Base-by-base conservation (phyloP, 1,140 invertebrate genomes). In the Homarus americanus region DNA sequence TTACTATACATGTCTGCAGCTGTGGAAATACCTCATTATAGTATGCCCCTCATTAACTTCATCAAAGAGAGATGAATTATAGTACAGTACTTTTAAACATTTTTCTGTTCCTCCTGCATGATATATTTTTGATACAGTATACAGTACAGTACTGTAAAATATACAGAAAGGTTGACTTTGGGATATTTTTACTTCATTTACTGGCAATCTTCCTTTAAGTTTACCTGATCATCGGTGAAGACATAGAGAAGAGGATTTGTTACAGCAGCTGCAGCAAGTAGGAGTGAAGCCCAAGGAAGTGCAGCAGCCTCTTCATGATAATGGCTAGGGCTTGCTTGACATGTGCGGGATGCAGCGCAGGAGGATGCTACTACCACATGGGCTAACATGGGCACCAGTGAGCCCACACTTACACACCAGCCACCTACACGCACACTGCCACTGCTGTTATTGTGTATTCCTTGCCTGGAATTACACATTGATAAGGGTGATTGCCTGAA, bases 241-340 rank as follows among this genome's bases (percentile, higher is more conserved):
- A 91, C 88, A 44, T 92, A 90, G 75, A 93, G 82, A 7, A 93
- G 87, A 41, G 93, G 93, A 73, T 91, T 85, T 24, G 87, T 87
- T 32, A 92, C 92, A 3, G 87, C 92, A 38, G 91, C 91, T 20
- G 92, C 87, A 28, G 84, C 53, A 10, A 93, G 85, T 24, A 92
- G 73, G 12, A 92, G 76, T 32, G 93, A 92, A 15, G 90, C 78
- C 93, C 93, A 93, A 12, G 92, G 85, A 10, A 92, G 91, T 32
- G 91, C 86, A 34, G 91, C 80, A 1, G 87, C 87, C 66, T 91
- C 92, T 36, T 88, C 82, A 20, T 84, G 91, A 32, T 87, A 91
- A 12, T 91, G 85, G 34, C 78, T 69, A 10, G 79, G 84, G 9
- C 49, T 53, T 17, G 76, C 73, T 49, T 49, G 44, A 75, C 93